These are phyloP conservation scores for Eubasilissa splendida DNA, from an alignment of 2,888 invertebrate species.

Conservation along the genomic window DNA sequence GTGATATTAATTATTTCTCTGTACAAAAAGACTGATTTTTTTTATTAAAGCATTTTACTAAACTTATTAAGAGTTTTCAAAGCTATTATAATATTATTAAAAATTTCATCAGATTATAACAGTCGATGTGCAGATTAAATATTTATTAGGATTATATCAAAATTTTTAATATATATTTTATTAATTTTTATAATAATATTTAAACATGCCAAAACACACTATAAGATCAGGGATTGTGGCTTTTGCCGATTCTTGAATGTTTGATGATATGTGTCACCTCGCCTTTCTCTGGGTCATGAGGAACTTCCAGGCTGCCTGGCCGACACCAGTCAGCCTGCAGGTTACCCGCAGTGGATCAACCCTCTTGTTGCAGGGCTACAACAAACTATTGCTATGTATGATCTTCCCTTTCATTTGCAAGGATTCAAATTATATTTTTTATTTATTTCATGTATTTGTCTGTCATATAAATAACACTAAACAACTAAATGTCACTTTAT, in stretches of 20 bases:
- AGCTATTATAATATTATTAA: constrained; percentile 54
- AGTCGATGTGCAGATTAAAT: constrained; percentile 54
- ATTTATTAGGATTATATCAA: constrained; percentile 56
- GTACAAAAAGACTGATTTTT: constrained; percentile 73
- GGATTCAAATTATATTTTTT: constrained; percentile 66
- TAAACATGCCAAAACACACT: constrained; percentile 58
- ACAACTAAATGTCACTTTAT: constrained; percentile 26
- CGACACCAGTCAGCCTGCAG: constrained; percentile 6
- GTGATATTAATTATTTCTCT: constrained; percentile 68
- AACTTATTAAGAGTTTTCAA: constrained; percentile 57
- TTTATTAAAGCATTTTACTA: constrained; percentile 68
- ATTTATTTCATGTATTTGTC: constrained; percentile 59
- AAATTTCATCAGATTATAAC: constrained; percentile 53
- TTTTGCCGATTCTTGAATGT: constrained; percentile 57
- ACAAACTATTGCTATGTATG: constrained; percentile 63
- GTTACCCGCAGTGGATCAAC: constrained; percentile 29
- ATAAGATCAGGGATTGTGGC: constrained; percentile 56
- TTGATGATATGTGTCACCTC: constrained; percentile 59
- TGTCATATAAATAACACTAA: constrained; percentile 49
- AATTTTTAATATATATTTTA: constrained; percentile 56
- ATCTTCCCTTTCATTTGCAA: constrained; percentile 64
- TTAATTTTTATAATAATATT: constrained; percentile 58
- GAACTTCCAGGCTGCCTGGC: constrained; percentile 63
- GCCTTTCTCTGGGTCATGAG: constrained; percentile 71
- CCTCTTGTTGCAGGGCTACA: constrained; percentile 45